Conservation (phyloP, 2,888 invertebrate genomes). For the Ophonus ardosiacus region DNA sequence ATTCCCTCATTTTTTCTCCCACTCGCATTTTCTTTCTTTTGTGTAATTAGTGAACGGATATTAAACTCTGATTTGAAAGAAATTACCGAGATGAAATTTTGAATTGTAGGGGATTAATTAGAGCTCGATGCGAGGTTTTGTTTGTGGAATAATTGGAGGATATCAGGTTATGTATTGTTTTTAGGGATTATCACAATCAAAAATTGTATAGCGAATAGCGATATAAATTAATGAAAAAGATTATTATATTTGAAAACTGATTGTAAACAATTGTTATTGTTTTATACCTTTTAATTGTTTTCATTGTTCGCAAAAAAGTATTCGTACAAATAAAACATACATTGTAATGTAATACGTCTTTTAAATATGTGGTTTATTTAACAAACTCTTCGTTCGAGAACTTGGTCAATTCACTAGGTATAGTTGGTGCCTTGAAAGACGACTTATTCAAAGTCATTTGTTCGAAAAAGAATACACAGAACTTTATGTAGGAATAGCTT, state of each 20-base stretch:
- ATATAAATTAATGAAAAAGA: not conserved
- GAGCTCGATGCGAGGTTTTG: not conserved
- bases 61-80: conserved; percentile 40
- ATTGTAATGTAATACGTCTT: no score
- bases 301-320: not conserved
- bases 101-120: not conserved
- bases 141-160: not conserved
- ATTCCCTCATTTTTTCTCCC: conserved; percentile 18
- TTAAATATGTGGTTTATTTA: no score
- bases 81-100: conserved; percentile 30
- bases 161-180: not conserved
- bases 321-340: not conserved
- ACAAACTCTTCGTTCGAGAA: no score
- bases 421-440: no score
- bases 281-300: not conserved
- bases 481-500: no score
- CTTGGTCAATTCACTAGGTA: no score
- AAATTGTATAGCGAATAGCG: not conserved
- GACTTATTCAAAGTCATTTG: no score
- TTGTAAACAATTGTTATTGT: not conserved
- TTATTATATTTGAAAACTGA: not conserved
- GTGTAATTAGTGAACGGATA: conserved; percentile 43
- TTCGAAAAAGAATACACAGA: no score
- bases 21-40: conserved; percentile 28
- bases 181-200: not conserved